Conservation (phyloP, 2,797 vertebrate genomes). For the Muscicapa striata region DNA sequence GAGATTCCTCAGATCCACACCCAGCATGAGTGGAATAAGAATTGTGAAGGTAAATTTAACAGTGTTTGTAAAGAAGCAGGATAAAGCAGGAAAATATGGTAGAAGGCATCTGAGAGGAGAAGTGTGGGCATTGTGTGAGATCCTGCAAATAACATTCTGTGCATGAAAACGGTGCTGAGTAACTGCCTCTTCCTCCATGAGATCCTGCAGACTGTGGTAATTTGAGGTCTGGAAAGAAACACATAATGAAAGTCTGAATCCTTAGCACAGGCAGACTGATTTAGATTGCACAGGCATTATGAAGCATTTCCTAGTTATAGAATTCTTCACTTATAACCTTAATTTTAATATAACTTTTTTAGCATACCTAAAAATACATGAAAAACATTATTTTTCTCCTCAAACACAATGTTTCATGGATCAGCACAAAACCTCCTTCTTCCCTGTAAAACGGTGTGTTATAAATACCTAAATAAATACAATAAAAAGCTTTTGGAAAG, state of each 20-base stretch:
- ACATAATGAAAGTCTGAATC: background rate
- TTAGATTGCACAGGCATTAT: background rate
- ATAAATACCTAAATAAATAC: background rate
- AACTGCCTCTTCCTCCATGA: background rate
- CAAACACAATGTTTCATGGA: background rate
- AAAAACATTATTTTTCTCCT: background rate
- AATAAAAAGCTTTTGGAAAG: background rate
- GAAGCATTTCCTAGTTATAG: background rate
- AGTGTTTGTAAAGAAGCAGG: conserved; percentile 13
- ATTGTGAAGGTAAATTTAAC: conserved; percentile 37
- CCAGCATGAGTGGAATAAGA: background rate
- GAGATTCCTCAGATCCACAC: background rate
- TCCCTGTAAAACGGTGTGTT: background rate
- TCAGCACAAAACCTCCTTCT: background rate
- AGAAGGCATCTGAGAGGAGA: conserved; percentile 7
- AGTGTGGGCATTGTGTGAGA: conserved; percentile 38
- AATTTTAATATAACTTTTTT: background rate
- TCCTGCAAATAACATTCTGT: conserved; percentile 43
- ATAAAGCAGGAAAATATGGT: conserved; percentile 9
- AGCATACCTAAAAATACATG: background rate
- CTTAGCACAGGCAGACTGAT: background rate
- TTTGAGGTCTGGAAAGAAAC: background rate
- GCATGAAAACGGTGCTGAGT: background rate
- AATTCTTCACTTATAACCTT: background rate
- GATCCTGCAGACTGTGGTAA: background rate